Evolutionary conservation across 2,797 vertebrate genomes (phyloP).

Genomic region (Chaenodraco wilsoni): DNA sequence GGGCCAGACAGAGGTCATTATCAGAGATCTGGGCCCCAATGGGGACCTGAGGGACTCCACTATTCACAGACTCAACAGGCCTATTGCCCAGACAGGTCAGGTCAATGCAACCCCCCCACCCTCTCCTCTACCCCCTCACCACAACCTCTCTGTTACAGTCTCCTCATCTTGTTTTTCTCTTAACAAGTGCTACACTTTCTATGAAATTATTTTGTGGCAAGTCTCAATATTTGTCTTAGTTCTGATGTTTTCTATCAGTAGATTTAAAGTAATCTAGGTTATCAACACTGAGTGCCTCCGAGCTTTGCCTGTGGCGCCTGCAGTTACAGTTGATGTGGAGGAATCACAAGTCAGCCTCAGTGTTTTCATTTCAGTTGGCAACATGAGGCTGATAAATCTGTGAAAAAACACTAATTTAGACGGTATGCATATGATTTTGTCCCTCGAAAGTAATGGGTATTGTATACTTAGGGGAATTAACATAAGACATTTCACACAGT

Average conservation of each 20-base stretch:
- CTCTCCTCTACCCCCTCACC: constrained; percentile 25
- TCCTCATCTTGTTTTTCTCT: constrained; percentile 46
- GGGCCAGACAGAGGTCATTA: constrained; percentile 80
- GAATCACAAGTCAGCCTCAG: constrained; percentile 62
- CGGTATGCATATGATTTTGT: constrained; percentile 41
- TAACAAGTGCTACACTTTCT: constrained; percentile 9
- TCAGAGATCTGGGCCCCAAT: constrained; percentile 66
- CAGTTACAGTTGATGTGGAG: constrained; percentile 62
- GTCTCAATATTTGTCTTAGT: constrained; percentile 54
- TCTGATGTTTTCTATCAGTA: constrained; percentile 63
- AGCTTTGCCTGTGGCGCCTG: constrained; percentile 69
- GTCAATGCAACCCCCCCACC: constrained; percentile 60
- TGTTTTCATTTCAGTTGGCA: constrained; percentile 70
- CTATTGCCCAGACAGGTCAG: constrained; percentile 64
- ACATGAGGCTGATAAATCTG: constrained; percentile 68
- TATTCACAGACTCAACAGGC: constrained; percentile 67
- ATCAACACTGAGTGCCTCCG: constrained; percentile 58
- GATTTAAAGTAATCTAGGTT: constrained; percentile 63
- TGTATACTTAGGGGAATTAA: constrained; percentile 81
- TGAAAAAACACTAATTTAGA: constrained; percentile 72
- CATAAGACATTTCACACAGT: constrained; percentile 80
- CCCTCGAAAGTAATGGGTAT: constrained; percentile 69
- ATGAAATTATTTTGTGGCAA: constrained; percentile 39
- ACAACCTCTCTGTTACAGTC: constrained; percentile 16
- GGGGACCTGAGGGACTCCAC: constrained; percentile 76